Evolutionary conservation across 2,888 invertebrate species (phyloP), one percentile per base, ranked within the genome.

Genomic region (Volucella inflata): DNA sequence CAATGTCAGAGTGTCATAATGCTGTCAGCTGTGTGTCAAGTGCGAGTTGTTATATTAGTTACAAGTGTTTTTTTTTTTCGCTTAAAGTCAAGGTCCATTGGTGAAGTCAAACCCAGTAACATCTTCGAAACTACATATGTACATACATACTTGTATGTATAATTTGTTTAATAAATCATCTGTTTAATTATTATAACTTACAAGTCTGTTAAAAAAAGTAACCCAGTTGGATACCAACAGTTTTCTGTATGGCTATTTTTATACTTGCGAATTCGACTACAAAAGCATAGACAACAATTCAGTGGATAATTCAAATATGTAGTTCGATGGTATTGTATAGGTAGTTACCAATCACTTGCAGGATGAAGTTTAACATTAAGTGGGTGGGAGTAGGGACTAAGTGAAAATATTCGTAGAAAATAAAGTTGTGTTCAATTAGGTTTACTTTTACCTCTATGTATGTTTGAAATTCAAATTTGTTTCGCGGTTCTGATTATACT

Each of bases 41-140:
- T 64, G 44, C 70, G 38, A 55, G 67, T 38, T 65, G 57, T 44
- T 64, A 53, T 50, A 68, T 62, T 71, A 70, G 57, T 62, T 65
- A 46, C 30, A 53, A 51, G 21, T 53, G 30, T n/a, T 46, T 46
- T 71, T 46, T 46, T 71, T 74, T 68, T 36, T 42, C 57, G 40
- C 60, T n/a, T 9, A 14, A 67, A 70, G 74, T 79, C 79, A 79
- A 82, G 82, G 82, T 77, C 82, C 65, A 77, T 72, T 77, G 12
- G 64, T 71, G 71, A 76, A 70, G 38, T 64, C 50, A 70, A 62
- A 60, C 44, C 48, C 36, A 59, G 14, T 14, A 12, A 57, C 57
- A 75, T 38, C 14, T 81, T 14, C 50, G 21, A 74, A 50, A 40
- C 11, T n/a, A n/a, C n/a, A n/a, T n/a, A n/a, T n/a, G n/a, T n/a